phyloP scores from a whole-genome alignment of 1,140 invertebrate species.

The Drosophila ficusphila region DNA sequence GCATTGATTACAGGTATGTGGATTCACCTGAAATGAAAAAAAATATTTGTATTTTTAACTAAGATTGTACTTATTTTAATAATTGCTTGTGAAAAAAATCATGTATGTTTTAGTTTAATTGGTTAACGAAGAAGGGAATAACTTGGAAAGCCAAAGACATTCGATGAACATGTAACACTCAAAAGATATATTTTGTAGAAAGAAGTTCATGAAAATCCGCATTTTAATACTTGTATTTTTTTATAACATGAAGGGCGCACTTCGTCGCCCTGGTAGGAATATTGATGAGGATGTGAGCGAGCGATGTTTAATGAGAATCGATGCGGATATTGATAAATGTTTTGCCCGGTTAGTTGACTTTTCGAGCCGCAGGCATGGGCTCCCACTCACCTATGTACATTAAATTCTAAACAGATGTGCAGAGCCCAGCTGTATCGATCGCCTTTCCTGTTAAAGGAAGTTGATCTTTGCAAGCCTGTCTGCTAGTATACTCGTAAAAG shows the following conservation, averaged over 20 bases:
- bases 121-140: not conserved
- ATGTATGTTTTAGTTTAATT: not conserved
- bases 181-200: not conserved
- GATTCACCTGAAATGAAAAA: slow-evolving; percentile 68
- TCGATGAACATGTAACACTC: not conserved
- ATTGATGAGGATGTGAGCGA: slow-evolving; percentile 13
- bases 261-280: not conserved
- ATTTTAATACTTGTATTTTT: not conserved
- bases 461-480: slow-evolving; percentile 19
- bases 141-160: not conserved
- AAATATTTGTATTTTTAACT: not conserved
- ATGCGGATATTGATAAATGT: slow-evolving; percentile 12
- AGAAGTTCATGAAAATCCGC: not conserved
- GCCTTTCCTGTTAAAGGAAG: slow-evolving; percentile 3
- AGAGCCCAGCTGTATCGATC: slow-evolving; percentile 20
- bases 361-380: slow-evolving; percentile 11
- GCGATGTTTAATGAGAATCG: slow-evolving; percentile 15
- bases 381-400: slow-evolving; percentile 34
- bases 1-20: slow-evolving; percentile 74
- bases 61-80: not conserved
- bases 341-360: slow-evolving; percentile 15
- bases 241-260: not conserved
- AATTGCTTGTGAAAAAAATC: not conserved
- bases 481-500: slow-evolving; percentile 28
- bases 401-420: slow-evolving; percentile 36